Base-by-base conservation (phyloP, 2,888 invertebrate genomes). In the Lycia hirtaria region DNA sequence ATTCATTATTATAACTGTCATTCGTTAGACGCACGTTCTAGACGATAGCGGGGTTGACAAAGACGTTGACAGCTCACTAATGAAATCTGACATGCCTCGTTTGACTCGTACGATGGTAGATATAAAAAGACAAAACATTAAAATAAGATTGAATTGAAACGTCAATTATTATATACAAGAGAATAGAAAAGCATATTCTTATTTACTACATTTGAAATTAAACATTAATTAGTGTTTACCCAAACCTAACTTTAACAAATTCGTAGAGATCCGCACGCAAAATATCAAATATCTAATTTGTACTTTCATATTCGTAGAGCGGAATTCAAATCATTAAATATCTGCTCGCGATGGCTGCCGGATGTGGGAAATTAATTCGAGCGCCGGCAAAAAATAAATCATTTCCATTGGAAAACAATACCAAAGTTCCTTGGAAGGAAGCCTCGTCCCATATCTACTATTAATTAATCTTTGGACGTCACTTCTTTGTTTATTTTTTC, bases 311-410 rank as follows among this genome's bases (percentile, higher is more conserved):
- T 48, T 41, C 52, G 43, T 48, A 43, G 30, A 57, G 48, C 48
- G 48, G 48, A 53, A 58, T 53, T 68, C 65, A 68, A 74, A 78
- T 78, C 81, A 84, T 81, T 82, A 78, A 75, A 81, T 79, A 77
- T 83, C 87, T 88, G 89, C 78, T 75, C 75, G 72, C 80, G 88
- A 89, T 85, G 78, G 82, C 45, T 57, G 48, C 80, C 73, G 75
- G 73, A 78, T 72, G 66, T 71, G 71, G 69, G 71, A 76, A 80
- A 81, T 80, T 81, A 85, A 87, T 89, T 88, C 85, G 85, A 83
- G 85, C 83, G 80, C 76, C 69, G 69, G 73, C 80, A 72, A 83
- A 81, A 81, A 80, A 85, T 84, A 85, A 87, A 87, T 54, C 58
- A 52, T 56, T 52, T 76, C 68, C 67, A 66, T 68, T 72, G 76